Conservation (phyloP, 1,140 invertebrate genomes). For the Ephestia elutella region DNA sequence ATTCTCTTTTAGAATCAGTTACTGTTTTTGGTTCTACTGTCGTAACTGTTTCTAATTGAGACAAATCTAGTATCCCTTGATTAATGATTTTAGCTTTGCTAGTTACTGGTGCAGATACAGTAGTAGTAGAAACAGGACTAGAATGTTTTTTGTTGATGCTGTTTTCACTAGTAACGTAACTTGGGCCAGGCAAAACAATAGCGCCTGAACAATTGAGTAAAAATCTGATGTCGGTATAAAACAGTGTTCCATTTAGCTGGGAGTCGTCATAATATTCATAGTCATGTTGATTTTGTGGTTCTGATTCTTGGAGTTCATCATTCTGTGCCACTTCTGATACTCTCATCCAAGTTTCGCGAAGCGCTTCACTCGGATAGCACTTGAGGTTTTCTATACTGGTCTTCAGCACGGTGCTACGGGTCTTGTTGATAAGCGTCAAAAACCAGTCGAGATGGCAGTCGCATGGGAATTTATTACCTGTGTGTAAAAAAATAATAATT, state of each 20-base stretch:
- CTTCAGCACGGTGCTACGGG: constrained; percentile 41
- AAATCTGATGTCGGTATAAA: constrained; percentile 56
- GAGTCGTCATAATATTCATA: constrained; percentile 65
- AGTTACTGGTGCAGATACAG: constrained; percentile 14
- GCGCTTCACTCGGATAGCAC: constrained; percentile 43
- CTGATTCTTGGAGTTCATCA: constrained; percentile 28
- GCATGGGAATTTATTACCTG: constrained; percentile 63
- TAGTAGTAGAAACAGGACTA: constrained; percentile 10
- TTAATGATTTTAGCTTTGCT: neutral
- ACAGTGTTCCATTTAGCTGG: constrained; percentile 58
- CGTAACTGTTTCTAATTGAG: neutral
- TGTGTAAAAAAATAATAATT: constrained; percentile 10
- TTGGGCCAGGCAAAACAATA: neutral
- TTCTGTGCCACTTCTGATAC: constrained; percentile 41
- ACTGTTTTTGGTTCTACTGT: constrained; percentile 5
- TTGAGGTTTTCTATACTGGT: constrained; percentile 54
- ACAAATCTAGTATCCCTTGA: constrained; percentile 14
- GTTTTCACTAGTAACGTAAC: neutral
- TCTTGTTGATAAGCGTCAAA: constrained; percentile 47
- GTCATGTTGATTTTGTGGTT: constrained; percentile 30
- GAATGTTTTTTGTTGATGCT: constrained; percentile 13
- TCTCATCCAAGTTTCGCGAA: constrained; percentile 47
- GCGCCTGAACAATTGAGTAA: constrained; percentile 48
- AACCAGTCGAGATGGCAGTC: constrained; percentile 61
- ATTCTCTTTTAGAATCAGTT: constrained; percentile 10